Conservation (phyloP, 1,140 invertebrate species). For the Aleiodes sp. region DNA sequence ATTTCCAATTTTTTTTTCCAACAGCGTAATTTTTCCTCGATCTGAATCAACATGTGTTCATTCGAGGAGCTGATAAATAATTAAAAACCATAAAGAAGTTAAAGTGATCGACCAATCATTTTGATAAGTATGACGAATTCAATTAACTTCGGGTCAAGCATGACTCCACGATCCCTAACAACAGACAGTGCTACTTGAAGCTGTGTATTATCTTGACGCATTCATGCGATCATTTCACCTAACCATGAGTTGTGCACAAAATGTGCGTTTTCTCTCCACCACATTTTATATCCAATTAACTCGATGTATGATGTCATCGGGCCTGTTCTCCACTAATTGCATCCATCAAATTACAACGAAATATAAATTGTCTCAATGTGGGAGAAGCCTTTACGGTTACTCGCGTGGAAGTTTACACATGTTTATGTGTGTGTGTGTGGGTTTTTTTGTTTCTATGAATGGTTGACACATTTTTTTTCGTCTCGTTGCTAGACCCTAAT, state of each 20-base stretch:
- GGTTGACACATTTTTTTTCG: conserved; percentile 18
- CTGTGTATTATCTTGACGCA: background rate
- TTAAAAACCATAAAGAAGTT: background rate
- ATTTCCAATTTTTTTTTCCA: too few species aligned
- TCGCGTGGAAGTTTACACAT: background rate
- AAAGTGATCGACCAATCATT: background rate
- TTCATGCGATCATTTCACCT: background rate
- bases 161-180: conserved; percentile 33
- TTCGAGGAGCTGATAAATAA: too few species aligned
- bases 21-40: too few species aligned
- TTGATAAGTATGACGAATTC: conserved; percentile 27
- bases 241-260: conserved; percentile 19
- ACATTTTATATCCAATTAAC: conserved; percentile 39
- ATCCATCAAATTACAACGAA: conserved; percentile 34
- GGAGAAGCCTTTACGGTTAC: background rate
- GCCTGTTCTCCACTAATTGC: conserved; percentile 29
- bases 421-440: background rate
- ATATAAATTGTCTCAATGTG: conserved; percentile 25
- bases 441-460: conserved; percentile 2
- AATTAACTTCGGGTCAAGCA: conserved; percentile 36
- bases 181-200: background rate
- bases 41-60: too few species aligned
- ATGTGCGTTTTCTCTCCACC: conserved; percentile 26
- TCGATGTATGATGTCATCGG: conserved; percentile 37
- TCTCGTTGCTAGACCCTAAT: conserved; percentile 30